Base-by-base conservation (phyloP, 1,140 invertebrate species). In the Elysia chlorotica region DNA sequence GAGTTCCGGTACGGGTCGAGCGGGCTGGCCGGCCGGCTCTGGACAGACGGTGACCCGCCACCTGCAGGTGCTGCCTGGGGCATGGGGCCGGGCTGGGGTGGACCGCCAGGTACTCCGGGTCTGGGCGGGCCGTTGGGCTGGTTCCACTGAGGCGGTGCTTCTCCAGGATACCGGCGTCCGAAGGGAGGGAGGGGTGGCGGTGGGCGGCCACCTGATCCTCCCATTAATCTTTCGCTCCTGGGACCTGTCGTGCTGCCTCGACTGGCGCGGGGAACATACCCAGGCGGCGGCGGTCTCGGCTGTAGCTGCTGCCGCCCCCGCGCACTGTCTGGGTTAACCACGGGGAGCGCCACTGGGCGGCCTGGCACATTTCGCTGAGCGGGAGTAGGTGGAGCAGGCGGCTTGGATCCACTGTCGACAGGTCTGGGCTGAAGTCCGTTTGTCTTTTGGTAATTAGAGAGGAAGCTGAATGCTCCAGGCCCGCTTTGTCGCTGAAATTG, bases 171-270 rank as follows among this genome's bases (percentile, higher is more conserved):
- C 10, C 30, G 23, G 63, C 2, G 37, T 1, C 19, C 37, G 21
- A 4, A 21, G 2, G 2, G 19, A 48, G 41, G 10, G n/a, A 14
- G 10, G 41, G 41, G 57, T 61, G 33, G 59, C 28, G 10, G 5
- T 25, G 4, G 54, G 4, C 4, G n/a, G n/a, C n/a, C n/a, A n/a
- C n/a, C 31, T 19, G 30, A 1, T 2, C 59, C 59, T 35, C 30
- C 37, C 23, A 21, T 17, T 66, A 36, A 74, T 69, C 28, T 71
- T 65, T 65, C 70, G 57, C 28, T 82, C 74, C 36, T 73, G 53
- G 1, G 1, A 35, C 31, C 30, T 48, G 28, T 6, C 37, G 31
- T 35, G 5, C 2, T 48, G n/a, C n/a, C n/a, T n/a, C n/a, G n/a
- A n/a, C n/a, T n/a, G n/a, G n/a, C n/a, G n/a, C n/a, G n/a, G n/a